These are phyloP conservation scores for Cylindroiulus punctatus DNA, from an alignment of 2,888 invertebrate species.

Conservation along the genomic window DNA sequence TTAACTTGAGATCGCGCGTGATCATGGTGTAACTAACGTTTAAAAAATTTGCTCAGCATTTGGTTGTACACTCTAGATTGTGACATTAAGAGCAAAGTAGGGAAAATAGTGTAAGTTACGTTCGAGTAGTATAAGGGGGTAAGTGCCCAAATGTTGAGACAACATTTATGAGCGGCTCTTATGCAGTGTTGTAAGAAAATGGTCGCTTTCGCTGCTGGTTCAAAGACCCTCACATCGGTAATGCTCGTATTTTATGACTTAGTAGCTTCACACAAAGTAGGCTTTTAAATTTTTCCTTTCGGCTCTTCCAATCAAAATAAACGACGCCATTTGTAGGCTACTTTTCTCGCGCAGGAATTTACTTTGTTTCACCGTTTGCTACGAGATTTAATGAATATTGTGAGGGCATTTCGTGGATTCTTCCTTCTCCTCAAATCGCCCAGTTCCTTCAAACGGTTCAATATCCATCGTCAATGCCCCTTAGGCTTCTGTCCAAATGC, in stretches of 20 bases:
- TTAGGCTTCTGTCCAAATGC: slow-evolving; percentile 16
- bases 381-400: slow-evolving; percentile 24
- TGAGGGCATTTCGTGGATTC: slow-evolving; percentile 12
- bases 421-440: slow-evolving; percentile 4
- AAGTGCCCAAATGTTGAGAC: too few species aligned
- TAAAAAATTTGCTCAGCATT: too few species aligned
- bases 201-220: not conserved
- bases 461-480: not conserved
- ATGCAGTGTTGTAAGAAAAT: not conserved
- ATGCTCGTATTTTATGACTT: slow-evolving; percentile 7
- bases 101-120: too few species aligned
- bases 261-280: slow-evolving; percentile 38
- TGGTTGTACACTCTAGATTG: too few species aligned
- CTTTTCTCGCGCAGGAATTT: not conserved
- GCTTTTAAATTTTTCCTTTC: slow-evolving; percentile 38
- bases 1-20: too few species aligned
- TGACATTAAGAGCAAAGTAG: too few species aligned
- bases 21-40: too few species aligned
- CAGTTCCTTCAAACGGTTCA: not conserved
- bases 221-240: slow-evolving; percentile 23
- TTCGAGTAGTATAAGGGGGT: too few species aligned
- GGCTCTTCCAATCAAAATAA: slow-evolving; percentile 38
- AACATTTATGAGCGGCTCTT: not conserved
- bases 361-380: slow-evolving; percentile 38
- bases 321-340: slow-evolving; percentile 38